Base-by-base conservation (phyloP, 2,113 vertebrate species). In the Trichomycterus rosablanca region DNA sequence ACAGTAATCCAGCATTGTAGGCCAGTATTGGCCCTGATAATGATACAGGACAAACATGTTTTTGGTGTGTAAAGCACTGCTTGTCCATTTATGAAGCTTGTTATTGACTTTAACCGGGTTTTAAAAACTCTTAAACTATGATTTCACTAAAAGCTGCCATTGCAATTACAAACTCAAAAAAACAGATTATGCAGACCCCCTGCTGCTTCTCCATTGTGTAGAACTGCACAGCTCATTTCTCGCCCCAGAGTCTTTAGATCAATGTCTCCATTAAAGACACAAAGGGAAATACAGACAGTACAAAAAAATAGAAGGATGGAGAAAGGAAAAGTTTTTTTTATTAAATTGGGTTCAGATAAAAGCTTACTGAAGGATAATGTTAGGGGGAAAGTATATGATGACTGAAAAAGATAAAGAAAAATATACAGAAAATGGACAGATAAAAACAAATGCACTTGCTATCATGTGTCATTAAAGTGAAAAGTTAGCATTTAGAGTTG, bases 191-290 rank as follows among this genome's bases (percentile, higher is more conserved):
- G 5, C 54, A 39, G 16, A 16, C 54, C 63, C 49, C 49, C 51
- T 67, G 64, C 60, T 71, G 59, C 19, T 59, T 50, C 39, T 8
- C 15, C 9, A 59, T 65, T 59, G 57, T 54, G 52, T 44, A 24
- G 64, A 62, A 71, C 59, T 68, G 46, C 52, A 59, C 61, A 71
- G 65, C 49, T 65, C 69, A 65, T 63, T 71, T 64, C 46, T 61
- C 32, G 57, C 51, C 34, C 49, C 23, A 14, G 60, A 68, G 56
- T 67, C 68, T 65, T 71, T 67, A 68, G 65, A 48, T 76, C 71
- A 48, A 63, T 71, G 66, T 71, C 71, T 74, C 50, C 55, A 50
- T 46, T 26, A 30, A 60, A 56, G 16, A 43, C 20, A 24, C 74
- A 58, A 72, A 77, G 54, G 39, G 28, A 22, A 57, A 59, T 44